A percentile compares a stretch with the other conserved stretches of the same genome.
These are phyloP conservation scores for Myodes glareolus DNA, from an alignment of 2,113 vertebrate species.

Conservation along the genomic window DNA sequence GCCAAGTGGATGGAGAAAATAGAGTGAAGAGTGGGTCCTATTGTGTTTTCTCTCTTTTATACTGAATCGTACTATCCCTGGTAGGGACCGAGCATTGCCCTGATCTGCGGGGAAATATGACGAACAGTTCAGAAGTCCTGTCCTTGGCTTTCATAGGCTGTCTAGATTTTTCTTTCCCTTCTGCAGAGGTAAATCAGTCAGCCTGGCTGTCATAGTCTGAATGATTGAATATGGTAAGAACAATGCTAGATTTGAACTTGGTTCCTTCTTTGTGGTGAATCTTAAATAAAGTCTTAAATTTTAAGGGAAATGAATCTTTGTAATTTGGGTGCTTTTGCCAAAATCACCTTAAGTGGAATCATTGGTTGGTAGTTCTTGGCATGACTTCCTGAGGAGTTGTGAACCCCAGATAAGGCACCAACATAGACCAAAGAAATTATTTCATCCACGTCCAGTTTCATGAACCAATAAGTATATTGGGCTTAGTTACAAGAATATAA, in stretches of 20 bases:
- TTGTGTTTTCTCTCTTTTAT: not conserved
- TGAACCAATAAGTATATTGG: not conserved
- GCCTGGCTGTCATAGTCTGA: constrained; percentile 9
- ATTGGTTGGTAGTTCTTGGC: not conserved
- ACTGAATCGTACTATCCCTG: not conserved
- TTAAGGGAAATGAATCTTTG: constrained; percentile 18
- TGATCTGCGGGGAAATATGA: not conserved
- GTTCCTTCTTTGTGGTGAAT: not conserved
- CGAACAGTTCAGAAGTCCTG: not conserved
- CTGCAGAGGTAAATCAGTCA: not conserved
- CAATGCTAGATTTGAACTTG: not conserved
- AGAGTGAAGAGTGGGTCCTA: not conserved
- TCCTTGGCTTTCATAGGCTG: not conserved
- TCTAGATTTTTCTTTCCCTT: not conserved
- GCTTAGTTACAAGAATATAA: not conserved
- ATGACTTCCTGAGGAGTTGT: not conserved
- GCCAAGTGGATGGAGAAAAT: not conserved
- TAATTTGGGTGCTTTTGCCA: constrained; percentile 45
- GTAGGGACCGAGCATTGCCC: not conserved
- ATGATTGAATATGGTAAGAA: not conserved
- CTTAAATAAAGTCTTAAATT: not conserved
- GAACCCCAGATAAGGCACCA: not conserved
- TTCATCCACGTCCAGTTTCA: not conserved
- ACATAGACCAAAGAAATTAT: not conserved
- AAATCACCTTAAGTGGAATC: not conserved